Conservation (phyloP, 1,140 invertebrate genomes). For the Metopolophium dirhodum region DNA sequence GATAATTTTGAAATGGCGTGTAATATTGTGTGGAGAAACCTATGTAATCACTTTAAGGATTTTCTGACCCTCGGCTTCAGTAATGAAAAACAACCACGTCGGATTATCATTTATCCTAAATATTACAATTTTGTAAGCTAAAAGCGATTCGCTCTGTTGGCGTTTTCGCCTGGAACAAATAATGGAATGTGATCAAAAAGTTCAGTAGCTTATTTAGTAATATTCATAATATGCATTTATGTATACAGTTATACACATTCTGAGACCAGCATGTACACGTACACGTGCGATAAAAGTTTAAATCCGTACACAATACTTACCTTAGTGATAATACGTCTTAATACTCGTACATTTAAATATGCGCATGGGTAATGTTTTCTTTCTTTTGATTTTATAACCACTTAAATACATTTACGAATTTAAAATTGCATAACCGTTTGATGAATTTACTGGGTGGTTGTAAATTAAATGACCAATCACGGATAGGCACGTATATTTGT, state of each 20-base stretch:
- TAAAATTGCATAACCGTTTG: not conserved
- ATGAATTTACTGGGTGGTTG: not conserved
- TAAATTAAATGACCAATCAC: not conserved
- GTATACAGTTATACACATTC: no score
- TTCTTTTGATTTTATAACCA: not conserved
- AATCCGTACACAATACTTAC: not conserved
- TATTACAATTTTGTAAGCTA: conserved; percentile 11
- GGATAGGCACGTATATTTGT: not conserved
- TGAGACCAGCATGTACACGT: not conserved
- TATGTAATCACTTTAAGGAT: conserved; percentile 39
- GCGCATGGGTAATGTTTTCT: not conserved
- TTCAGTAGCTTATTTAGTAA: not conserved
- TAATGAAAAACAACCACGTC: not conserved
- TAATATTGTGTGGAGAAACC: conserved; percentile 13
- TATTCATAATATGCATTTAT: not conserved
- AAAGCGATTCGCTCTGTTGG: not conserved
- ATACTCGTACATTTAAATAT: not conserved
- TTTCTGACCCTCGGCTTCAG: not conserved
- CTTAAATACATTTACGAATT: not conserved
- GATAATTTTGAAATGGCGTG: not conserved
- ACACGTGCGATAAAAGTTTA: not conserved
- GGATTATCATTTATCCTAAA: conserved; percentile 15
- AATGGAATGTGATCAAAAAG: not conserved
- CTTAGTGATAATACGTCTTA: not conserved
- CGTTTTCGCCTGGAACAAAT: not conserved